These are phyloP conservation scores for Asarcornis scutulata DNA, from an alignment of 2,113 vertebrate species.

Conservation along the genomic window DNA sequence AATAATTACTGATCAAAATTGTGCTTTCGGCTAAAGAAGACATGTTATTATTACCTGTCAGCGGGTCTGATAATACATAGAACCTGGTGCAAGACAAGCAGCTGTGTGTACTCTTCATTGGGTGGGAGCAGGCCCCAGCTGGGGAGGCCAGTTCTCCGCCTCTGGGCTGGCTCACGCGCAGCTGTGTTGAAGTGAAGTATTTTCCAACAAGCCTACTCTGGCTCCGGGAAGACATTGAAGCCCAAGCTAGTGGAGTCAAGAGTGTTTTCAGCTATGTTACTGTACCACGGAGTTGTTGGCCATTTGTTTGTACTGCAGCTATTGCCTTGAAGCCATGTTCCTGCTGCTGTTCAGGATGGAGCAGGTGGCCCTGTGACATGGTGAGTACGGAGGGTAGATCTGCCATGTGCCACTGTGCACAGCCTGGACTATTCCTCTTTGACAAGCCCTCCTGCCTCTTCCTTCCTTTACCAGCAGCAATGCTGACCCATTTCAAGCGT, in stretches of 20 bases:
- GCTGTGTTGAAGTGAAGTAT: neutral
- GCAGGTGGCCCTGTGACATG: rapidly evolving
- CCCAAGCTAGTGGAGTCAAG: neutral
- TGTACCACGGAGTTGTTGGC: neutral
- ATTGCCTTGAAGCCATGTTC: neutral
- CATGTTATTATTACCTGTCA: slow-evolving; percentile 63
- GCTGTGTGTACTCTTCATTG: slow-evolving; percentile 38
- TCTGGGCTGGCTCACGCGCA: neutral
- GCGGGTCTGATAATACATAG: slow-evolving; percentile 80
- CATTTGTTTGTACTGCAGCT: neutral
- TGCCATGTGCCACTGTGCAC: rapidly evolving
- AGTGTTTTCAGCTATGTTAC: neutral
- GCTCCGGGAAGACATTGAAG: neutral
- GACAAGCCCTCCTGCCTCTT: neutral
- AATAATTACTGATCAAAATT: slow-evolving; percentile 22
- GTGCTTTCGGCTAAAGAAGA: slow-evolving; percentile 60
- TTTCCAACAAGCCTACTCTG: neutral
- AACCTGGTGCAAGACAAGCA: slow-evolving; percentile 60
- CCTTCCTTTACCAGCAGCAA: rapidly evolving
- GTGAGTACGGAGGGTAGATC: neutral
- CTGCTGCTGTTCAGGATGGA: neutral
- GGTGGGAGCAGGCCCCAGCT: neutral
- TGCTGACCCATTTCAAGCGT: rapidly evolving
- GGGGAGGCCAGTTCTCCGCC: neutral
- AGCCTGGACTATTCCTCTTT: neutral